These are phyloP conservation scores for Caenorhabditis sp. DNA, from an alignment of 2,888 invertebrate species.

Conservation along the genomic window DNA sequence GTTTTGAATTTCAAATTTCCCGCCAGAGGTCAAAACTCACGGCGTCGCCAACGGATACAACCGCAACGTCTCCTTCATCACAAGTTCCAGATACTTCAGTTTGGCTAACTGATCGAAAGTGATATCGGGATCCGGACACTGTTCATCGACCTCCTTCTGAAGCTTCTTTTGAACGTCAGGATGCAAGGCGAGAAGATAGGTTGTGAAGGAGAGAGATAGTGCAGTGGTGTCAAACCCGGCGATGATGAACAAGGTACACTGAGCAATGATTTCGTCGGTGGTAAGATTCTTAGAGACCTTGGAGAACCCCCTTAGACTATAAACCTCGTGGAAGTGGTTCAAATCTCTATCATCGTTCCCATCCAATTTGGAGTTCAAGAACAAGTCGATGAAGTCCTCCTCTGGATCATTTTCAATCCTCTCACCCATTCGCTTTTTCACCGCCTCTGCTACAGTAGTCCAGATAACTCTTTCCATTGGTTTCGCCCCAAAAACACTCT, in stretches of 20 bases:
- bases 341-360: conserved; percentile 67
- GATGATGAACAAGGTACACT: conserved; percentile 84
- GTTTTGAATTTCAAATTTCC: not conserved
- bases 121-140: conserved; percentile 59
- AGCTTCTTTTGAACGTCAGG: conserved; percentile 74
- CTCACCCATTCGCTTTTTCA: conserved; percentile 53
- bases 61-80: conserved; percentile 71
- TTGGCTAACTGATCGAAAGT: conserved; percentile 61
- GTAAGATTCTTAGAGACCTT: conserved; percentile 18
- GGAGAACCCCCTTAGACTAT: conserved; percentile 11
- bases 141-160: conserved; percentile 63
- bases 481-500: conserved; percentile 13
- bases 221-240: conserved; percentile 86
- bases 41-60: conserved; percentile 66
- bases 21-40: conserved; percentile 45
- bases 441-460: conserved; percentile 42
- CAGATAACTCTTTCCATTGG: conserved; percentile 3
- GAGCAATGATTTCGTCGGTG: conserved; percentile 82
- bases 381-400: conserved; percentile 76
- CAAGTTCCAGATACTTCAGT: conserved; percentile 70
- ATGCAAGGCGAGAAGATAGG: conserved; percentile 84
- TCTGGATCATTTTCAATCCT: conserved; percentile 44
- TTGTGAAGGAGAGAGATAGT: conserved; percentile 84
- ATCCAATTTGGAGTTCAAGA: conserved; percentile 71
- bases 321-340: conserved; percentile 14